Evolutionary conservation across 2,113 vertebrate species (phyloP), one percentile per base, ranked within the genome.

Genomic region (Oryctolagus cuniculus): DNA sequence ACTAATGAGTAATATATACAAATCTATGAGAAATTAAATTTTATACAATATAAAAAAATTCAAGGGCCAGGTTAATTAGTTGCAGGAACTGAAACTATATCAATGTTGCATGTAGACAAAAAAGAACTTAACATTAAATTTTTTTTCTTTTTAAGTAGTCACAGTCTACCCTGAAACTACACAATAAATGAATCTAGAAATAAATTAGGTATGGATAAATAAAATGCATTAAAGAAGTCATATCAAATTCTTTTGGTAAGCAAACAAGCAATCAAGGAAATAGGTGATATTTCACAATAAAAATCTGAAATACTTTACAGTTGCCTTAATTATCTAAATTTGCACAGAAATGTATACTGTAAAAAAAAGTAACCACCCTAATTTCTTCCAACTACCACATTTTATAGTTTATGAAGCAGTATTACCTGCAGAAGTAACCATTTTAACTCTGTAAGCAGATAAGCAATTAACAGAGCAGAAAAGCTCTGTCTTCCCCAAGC

Each of bases 381-480:
- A 55, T n/a, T 95, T 90, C 55, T 86, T 64, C 69, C 31, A 97
- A 81, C n/a, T 77, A 91, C 69, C 85, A 80, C 34, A 94, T 70
- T 93, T 82, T 61, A 87, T 80, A 91, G 67, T 96, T 97, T 95
- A 89, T 88, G 89, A 97, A 95, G 93, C 83, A 90, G 24, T 61
- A 93, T 96, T 98, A 99, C 99, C 99, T 98, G 99, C 98, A 58
- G 99, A 98, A 92, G 99, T 99, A 97, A 99, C 99, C 70, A 98
- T 97, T 98, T 99, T 99, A 64, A 99, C 99, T 98, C 99, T 99
- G 94, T 99, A 98, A 0, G 99, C 99, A 91, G 99, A 99, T 97
- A 99, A 98, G 96, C 99, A 99, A 96, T 99, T 99, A 96, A 99
- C 98, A 93, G 99, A 99, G 95, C 99, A 99, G 97, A 99, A 99